Base-by-base conservation (phyloP, 2,888 invertebrate species). In the Nasonia oneida region DNA sequence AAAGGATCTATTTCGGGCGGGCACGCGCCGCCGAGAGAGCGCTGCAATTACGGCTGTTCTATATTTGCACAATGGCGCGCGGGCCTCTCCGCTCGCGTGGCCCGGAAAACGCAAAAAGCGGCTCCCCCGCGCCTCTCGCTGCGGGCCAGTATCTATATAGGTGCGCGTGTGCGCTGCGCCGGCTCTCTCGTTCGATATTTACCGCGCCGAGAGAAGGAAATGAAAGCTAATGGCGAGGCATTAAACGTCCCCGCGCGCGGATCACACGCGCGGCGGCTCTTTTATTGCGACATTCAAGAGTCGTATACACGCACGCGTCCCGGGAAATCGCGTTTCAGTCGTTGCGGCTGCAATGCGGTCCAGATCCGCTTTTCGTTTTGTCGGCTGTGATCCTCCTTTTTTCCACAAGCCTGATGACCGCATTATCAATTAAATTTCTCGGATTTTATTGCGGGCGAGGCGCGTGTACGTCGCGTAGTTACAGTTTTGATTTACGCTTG, bases 1-100 rank as follows among this genome's bases (percentile, higher is more conserved):
- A 83, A 83, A 73, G 86, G 80, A 83, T 83, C 86, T 86, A 86
- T 86, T 86, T 83, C 83, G 71, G 29, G 86, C 15, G 67, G 76
- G 39, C 76, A 42, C 73, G 73, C 47, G 73, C 33, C 47, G 73
- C 67, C 33, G 47, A 47, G 47, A 47, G 75, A 64, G 23, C 33
- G 10, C 47, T 67, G 83, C 83, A 81, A 86, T 86, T 86, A 83
- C 86, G 86, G 77, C 57, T 73, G 86, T 42, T 70, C 86, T 86
- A 86, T 86, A 86, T 86, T 83, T 86, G 83, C 83, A 81, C 83
- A 83, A 83, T 83, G 73, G 47, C 73, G 71, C 33, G 23, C 23
- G 23, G 23, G 23, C 23, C 23, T 23, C 23, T 23, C 23, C 23
- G 23, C 23, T 23, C 23, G 23, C 23, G 71, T 47, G 29, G 37